phyloP scores from a whole-genome alignment of 2,797 vertebrate genomes.

The Tadarida brasiliensis region DNA sequence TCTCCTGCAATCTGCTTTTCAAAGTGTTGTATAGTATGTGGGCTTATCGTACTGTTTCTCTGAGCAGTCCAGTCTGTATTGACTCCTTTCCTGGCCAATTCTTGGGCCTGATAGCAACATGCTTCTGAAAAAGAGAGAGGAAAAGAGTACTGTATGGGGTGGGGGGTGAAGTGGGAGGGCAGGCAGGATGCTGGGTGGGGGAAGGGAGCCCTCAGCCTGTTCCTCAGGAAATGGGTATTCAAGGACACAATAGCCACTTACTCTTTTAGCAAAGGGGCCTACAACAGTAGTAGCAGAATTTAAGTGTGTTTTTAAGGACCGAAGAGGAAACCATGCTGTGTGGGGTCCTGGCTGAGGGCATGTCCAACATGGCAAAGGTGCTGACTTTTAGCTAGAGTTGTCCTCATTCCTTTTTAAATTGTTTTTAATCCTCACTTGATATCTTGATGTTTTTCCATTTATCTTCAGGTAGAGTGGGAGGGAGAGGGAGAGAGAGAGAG shows the following conservation, averaged over 20 bases:
- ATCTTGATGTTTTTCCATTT: too few species aligned
- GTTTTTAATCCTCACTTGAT: background rate
- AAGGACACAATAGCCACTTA: background rate
- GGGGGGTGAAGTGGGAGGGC: background rate
- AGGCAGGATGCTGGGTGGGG: background rate
- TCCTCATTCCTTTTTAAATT: background rate
- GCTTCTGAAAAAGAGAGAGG: conserved; percentile 19
- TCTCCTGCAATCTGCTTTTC: background rate
- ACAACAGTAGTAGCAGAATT: background rate
- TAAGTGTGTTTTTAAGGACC: background rate
- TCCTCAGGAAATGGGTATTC: background rate
- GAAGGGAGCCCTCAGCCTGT: background rate
- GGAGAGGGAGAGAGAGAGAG: too few species aligned
- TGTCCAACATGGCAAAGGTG: rapidly evolving
- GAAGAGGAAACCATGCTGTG: background rate
- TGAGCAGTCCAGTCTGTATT: background rate
- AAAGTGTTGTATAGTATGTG: background rate
- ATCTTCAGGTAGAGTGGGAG: too few species aligned
- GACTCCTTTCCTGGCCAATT: background rate
- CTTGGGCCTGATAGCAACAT: background rate
- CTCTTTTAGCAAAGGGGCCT: background rate
- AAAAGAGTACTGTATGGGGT: background rate
- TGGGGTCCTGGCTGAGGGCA: background rate
- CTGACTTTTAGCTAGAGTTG: background rate
- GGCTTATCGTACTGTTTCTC: background rate